Evolutionary conservation across 2,113 vertebrate species (phyloP).

Genomic region (Antigone vipio): DNA sequence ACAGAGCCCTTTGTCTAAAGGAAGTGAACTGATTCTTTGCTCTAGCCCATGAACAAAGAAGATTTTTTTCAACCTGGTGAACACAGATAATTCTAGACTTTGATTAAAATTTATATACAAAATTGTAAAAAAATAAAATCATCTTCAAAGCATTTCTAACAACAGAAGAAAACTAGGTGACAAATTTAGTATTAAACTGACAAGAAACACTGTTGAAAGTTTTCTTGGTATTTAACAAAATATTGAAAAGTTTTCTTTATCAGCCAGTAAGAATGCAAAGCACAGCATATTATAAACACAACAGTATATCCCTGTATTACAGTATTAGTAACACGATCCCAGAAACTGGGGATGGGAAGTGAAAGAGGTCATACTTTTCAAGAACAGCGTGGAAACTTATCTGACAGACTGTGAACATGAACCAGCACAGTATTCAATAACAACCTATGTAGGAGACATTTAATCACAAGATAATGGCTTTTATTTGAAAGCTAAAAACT

Average conservation of each 20-base stretch:
- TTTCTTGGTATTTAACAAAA: neutral
- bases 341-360: neutral
- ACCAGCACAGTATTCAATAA: neutral
- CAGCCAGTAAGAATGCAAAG: neutral
- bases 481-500: neutral
- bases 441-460: neutral
- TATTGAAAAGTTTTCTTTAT: neutral
- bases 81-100: neutral
- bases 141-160: neutral
- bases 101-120: neutral
- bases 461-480: neutral
- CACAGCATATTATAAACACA: neutral
- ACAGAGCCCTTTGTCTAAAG: constrained; percentile 20
- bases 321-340: neutral
- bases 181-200: neutral
- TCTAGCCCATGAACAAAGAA: neutral
- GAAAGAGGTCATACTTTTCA: neutral
- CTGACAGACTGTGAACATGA: neutral
- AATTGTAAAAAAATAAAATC: neutral
- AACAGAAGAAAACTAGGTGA: neutral
- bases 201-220: neutral
- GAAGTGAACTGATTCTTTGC: constrained; percentile 23
- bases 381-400: neutral
- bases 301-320: neutral
- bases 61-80: neutral